Conservation (phyloP, 2,797 vertebrate genomes). For the Gambusia yucatana region DNA sequence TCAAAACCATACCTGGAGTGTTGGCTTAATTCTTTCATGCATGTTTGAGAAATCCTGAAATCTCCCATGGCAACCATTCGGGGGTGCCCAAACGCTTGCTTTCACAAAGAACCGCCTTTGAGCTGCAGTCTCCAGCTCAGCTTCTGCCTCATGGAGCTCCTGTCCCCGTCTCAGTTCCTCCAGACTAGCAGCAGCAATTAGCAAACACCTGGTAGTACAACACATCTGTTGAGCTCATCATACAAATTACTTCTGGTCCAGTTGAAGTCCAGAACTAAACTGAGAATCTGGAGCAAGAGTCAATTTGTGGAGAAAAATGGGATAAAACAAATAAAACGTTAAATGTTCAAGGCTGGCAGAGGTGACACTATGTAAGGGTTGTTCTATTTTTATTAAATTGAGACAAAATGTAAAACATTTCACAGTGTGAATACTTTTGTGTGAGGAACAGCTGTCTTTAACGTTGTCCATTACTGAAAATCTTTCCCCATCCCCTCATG, state of each 20-base stretch:
- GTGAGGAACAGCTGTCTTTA: background rate
- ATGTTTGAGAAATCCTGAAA: too few species aligned
- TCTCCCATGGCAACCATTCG: too few species aligned
- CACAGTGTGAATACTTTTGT: background rate
- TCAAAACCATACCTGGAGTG: too few species aligned
- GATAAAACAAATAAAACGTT: background rate
- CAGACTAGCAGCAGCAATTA: background rate
- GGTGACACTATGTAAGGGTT: background rate
- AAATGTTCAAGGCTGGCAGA: background rate
- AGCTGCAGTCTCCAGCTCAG: too few species aligned
- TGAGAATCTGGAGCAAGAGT: background rate
- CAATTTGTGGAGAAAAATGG: background rate
- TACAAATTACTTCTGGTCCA: background rate
- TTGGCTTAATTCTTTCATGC: too few species aligned
- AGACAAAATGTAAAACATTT: background rate
- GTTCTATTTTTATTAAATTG: background rate
- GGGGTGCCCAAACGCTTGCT: too few species aligned
- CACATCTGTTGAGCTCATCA: background rate
- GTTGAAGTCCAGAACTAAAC: background rate
- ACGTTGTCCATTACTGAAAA: conserved; percentile 49
- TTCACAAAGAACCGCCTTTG: too few species aligned
- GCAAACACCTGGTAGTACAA: background rate
- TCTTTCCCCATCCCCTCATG: conserved; percentile 60
- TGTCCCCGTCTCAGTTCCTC: background rate
- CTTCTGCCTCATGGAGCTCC: too few species aligned